phyloP scores from a whole-genome alignment of 2,888 invertebrate species.

The Chrysolina americana region DNA sequence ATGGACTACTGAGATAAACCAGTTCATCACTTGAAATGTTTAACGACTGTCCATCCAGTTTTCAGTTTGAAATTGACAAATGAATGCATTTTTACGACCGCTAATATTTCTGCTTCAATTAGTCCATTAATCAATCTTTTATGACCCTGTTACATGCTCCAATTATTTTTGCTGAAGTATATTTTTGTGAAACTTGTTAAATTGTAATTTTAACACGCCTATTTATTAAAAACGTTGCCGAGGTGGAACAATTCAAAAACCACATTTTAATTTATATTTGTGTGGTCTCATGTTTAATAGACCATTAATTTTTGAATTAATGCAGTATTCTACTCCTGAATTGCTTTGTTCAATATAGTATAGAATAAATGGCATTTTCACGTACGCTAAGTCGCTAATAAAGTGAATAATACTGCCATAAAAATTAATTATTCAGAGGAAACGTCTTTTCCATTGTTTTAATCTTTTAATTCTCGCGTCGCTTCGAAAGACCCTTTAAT shows the following conservation, averaged over 20 bases:
- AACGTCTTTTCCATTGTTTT: conserved; percentile 53
- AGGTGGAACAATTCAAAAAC: conserved; percentile 53
- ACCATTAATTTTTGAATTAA: conserved; percentile 61
- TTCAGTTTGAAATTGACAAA: conserved; percentile 32
- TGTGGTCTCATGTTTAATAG: conserved; percentile 59
- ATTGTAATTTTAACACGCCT: conserved; percentile 46
- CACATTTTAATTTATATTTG: conserved; percentile 56
- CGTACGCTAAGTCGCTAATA: conserved; percentile 51
- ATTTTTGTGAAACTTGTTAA: conserved; percentile 40
- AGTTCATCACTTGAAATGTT: background rate
- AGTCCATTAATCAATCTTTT: conserved; percentile 39
- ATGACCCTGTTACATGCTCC: conserved; percentile 29
- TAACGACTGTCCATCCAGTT: conserved; percentile 23
- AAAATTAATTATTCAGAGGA: conserved; percentile 60
- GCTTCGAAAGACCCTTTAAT: conserved; percentile 24
- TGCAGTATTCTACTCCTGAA: conserved; percentile 58
- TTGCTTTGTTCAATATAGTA: conserved; percentile 53
- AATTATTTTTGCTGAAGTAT: conserved; percentile 41
- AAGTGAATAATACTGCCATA: conserved; percentile 60
- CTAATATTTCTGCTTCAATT: conserved; percentile 36
- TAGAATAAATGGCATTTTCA: conserved; percentile 54
- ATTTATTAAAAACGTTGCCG: conserved; percentile 51
- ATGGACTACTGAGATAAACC: background rate
- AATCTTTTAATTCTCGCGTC: conserved; percentile 50
- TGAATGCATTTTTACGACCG: conserved; percentile 36